These are phyloP conservation scores for Mercenaria mercenaria DNA, from an alignment of 1,140 invertebrate species.

Conservation along the genomic window DNA sequence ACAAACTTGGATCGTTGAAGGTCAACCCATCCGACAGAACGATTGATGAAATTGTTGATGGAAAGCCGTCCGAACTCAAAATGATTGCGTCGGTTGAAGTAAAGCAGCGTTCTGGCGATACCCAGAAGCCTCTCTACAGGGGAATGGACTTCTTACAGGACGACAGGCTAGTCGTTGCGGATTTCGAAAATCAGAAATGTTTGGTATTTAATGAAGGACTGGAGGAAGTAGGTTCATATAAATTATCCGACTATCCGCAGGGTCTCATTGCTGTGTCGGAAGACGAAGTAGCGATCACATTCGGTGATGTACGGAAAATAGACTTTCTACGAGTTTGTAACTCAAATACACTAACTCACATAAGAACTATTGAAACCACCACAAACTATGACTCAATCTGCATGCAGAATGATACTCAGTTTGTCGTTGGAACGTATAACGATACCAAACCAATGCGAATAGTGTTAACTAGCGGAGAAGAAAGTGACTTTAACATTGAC, in stretches of 20 bases:
- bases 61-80: not conserved
- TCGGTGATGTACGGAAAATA: not conserved
- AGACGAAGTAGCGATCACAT: not conserved
- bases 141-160: conserved; percentile 6
- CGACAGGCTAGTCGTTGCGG: not conserved
- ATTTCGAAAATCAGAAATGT: not conserved
- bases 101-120: not conserved
- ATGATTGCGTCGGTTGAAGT: not conserved
- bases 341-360: not conserved
- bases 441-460: not conserved
- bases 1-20: not conserved
- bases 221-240: not conserved
- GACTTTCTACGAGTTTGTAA: not conserved
- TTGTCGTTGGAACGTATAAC: conserved; percentile 13
- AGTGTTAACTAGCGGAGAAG: not conserved
- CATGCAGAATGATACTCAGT: not conserved
- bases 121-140: not conserved
- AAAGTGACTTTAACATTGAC: not conserved
- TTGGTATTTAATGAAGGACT: not conserved
- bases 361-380: not conserved
- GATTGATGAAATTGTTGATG: not conserved
- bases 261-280: not conserved
- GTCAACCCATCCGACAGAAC: not conserved
- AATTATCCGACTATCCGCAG: not conserved
- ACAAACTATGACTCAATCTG: not conserved